Evolutionary conservation across 2,797 vertebrate genomes (phyloP).

Genomic region (Oreortyx pictus): DNA sequence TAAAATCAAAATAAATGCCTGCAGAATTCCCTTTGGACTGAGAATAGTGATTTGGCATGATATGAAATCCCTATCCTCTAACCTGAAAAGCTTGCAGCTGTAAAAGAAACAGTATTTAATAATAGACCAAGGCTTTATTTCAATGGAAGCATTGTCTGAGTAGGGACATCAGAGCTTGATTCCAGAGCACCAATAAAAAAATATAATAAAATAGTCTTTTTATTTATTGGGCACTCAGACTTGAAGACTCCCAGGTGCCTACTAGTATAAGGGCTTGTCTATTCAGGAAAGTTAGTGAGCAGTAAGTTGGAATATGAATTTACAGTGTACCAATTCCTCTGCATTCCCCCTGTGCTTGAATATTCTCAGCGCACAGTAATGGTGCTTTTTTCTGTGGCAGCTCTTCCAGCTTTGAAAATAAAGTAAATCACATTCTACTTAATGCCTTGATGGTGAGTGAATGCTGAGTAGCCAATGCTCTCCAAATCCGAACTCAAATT

Average conservation of each 20-base stretch:
- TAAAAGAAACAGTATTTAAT: constrained; percentile 57
- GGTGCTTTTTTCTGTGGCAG: constrained; percentile 40
- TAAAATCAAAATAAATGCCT: constrained; percentile 48
- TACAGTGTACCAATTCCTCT: constrained; percentile 48
- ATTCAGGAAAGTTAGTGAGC: constrained; percentile 62
- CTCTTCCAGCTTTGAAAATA: constrained; percentile 42
- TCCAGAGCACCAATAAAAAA: constrained; percentile 64
- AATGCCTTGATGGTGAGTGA: neutral
- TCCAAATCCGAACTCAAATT: neutral
- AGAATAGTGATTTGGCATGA: constrained; percentile 51
- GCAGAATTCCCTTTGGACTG: constrained; percentile 20
- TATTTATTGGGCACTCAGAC: constrained; percentile 72
- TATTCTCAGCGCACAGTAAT: constrained; percentile 55
- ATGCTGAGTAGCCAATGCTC: neutral
- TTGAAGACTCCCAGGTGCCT: constrained; percentile 71
- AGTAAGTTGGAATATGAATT: constrained; percentile 69
- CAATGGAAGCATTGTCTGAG: constrained; percentile 62
- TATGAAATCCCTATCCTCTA: constrained; percentile 46
- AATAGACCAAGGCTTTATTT: constrained; percentile 46
- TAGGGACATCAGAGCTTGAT: constrained; percentile 57
- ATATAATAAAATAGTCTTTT: constrained; percentile 49
- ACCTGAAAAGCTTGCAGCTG: constrained; percentile 41
- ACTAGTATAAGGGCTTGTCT: constrained; percentile 68
- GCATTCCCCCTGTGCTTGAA: constrained; percentile 3
- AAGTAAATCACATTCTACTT: constrained; percentile 46